phyloP scores from a whole-genome alignment of 1,140 invertebrate species.

The Lordiphosa collinella region DNA sequence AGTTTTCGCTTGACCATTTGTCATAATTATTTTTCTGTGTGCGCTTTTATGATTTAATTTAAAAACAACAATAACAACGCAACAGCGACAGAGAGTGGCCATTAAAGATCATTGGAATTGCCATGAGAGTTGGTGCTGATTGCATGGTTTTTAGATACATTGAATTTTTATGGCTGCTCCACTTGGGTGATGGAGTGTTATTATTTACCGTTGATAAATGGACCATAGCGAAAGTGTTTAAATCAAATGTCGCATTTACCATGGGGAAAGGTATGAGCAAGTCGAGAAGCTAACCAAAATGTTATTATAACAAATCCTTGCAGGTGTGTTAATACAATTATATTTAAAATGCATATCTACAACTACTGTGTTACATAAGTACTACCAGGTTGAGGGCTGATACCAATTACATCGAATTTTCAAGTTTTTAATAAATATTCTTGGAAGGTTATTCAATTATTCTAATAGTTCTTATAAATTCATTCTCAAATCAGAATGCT shows the following conservation, averaged over 20 bases:
- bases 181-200: constrained; percentile 38
- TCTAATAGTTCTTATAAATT: too few relatives aligned
- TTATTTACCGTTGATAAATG: constrained; percentile 42
- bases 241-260: constrained; percentile 14
- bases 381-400: too few relatives aligned
- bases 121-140: constrained; percentile 6
- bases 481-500: too few relatives aligned
- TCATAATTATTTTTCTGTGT: constrained; percentile 67
- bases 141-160: constrained; percentile 14
- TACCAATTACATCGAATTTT: too few relatives aligned
- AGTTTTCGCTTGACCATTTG: constrained; percentile 64
- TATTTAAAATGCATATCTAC: too few relatives aligned
- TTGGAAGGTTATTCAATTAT: too few relatives aligned
- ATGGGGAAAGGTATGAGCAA: constrained; percentile 14
- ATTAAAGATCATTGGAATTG: constrained; percentile 49
- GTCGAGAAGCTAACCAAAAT: too few relatives aligned
- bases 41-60: constrained; percentile 53
- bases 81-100: constrained; percentile 10
- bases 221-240: constrained; percentile 51
- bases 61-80: constrained; percentile 13
- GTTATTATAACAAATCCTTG: too few relatives aligned
- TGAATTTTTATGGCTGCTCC: constrained; percentile 44
- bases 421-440: too few relatives aligned
- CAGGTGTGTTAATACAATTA: too few relatives aligned
- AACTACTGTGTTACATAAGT: too few relatives aligned